Evolutionary conservation across 2,797 vertebrate species (phyloP).

Genomic region (Crocodylus rhombifer): DNA sequence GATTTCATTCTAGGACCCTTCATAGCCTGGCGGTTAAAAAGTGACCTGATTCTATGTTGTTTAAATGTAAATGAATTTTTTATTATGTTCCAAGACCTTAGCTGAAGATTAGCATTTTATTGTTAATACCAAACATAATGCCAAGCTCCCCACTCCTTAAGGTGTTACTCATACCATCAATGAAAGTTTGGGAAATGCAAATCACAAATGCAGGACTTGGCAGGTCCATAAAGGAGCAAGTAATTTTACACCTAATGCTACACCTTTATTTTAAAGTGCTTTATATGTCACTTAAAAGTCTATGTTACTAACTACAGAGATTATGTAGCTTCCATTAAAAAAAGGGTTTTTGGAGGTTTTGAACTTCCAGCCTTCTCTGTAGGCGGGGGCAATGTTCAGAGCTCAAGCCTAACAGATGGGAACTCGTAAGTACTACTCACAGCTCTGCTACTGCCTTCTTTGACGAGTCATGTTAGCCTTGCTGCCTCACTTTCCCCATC

Average conservation of each 20-base stretch:
- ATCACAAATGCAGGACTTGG: neutral
- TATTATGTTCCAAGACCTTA: conserved; percentile 2
- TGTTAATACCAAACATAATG: conserved; percentile 32
- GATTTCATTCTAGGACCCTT: conserved; percentile 3
- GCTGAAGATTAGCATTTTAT: conserved; percentile 23
- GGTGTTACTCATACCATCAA: neutral
- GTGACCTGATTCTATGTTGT: neutral
- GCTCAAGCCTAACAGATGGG: neutral
- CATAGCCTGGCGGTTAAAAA: neutral
- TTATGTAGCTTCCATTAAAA: neutral
- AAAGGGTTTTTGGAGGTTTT: neutral
- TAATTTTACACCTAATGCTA: neutral
- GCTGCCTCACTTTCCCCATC: neutral
- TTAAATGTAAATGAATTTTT: conserved; percentile 1
- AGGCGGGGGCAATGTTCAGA: neutral
- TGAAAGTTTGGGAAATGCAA: neutral
- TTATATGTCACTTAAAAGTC: neutral
- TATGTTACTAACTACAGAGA: neutral
- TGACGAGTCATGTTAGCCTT: conserved; percentile 12
- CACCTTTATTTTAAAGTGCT: neutral
- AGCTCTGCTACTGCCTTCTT: neutral
- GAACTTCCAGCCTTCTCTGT: neutral
- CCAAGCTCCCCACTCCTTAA: neutral
- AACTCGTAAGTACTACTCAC: neutral
- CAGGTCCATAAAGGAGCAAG: neutral